Conservation (phyloP, 2,888 invertebrate species). For the Noctuana brunneofusca region DNA sequence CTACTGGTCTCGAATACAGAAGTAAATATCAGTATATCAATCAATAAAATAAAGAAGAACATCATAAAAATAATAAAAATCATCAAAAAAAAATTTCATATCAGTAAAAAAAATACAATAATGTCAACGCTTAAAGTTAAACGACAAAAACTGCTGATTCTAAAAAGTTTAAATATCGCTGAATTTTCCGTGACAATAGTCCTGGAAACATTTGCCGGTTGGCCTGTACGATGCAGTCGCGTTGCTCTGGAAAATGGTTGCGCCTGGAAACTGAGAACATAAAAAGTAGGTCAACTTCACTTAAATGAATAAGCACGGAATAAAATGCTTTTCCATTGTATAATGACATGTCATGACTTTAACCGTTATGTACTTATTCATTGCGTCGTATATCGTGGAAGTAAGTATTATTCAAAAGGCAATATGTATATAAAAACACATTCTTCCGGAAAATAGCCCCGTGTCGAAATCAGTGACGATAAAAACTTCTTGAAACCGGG, state of each 20-base stretch:
- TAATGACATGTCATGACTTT: background rate
- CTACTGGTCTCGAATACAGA: too few species aligned
- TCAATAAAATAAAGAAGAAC: too few species aligned
- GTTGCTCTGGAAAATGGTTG: constrained; percentile 20
- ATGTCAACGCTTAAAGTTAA: too few species aligned
- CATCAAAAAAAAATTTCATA: too few species aligned
- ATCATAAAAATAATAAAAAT: too few species aligned
- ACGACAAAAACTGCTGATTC: background rate
- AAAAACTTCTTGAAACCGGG: constrained; percentile 56
- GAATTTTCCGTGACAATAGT: constrained; percentile 21
- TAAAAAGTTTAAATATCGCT: constrained; percentile 4
- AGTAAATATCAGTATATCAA: too few species aligned
- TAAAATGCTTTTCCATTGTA: constrained; percentile 9
- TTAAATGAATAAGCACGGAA: constrained; percentile 20
- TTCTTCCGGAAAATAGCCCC: constrained; percentile 60
- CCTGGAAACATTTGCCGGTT: constrained; percentile 14
- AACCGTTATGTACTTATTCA: too few species aligned
- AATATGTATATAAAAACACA: too few species aligned
- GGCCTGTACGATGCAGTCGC: constrained; percentile 9
- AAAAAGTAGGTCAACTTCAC: constrained; percentile 23
- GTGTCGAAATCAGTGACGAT: constrained; percentile 56
- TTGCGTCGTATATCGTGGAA: too few species aligned
- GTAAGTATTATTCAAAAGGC: too few species aligned
- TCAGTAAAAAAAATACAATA: too few species aligned
- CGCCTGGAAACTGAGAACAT: constrained; percentile 11